Conservation (phyloP, 2,888 invertebrate genomes). For the Euzophera pinguis region DNA sequence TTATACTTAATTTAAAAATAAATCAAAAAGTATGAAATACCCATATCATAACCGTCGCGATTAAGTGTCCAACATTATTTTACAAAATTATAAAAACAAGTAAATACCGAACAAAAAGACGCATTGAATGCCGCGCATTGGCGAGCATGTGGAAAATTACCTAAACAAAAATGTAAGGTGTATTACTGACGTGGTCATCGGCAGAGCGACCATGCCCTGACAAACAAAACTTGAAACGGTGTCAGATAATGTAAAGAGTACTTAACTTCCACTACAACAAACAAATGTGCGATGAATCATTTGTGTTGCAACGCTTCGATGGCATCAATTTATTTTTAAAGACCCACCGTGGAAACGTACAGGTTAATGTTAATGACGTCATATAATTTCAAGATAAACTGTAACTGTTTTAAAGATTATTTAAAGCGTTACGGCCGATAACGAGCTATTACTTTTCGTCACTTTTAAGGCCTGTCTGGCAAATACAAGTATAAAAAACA, state of each 20-base stretch:
- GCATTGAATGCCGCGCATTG: not conserved
- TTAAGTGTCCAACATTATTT: no score
- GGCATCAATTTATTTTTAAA: not conserved
- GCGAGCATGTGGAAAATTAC: not conserved
- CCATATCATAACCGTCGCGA: no score
- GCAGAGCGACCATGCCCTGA: not conserved
- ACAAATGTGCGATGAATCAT: not conserved
- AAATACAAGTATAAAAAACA: no score
- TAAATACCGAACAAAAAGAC: not conserved
- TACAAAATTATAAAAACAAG: not conserved
- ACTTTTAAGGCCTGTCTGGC: no score
- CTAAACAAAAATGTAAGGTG: not conserved
- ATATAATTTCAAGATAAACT: no score
- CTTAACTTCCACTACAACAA: not conserved
- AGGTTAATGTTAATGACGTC: no score
- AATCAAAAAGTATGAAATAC: no score
- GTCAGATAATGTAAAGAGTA: constrained; percentile 4
- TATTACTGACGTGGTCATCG: not conserved
- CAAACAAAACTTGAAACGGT: not conserved
- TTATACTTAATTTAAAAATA: no score
- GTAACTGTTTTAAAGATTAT: no score
- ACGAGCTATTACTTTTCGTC: no score
- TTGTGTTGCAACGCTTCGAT: not conserved
- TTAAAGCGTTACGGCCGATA: no score
- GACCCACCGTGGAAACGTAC: not conserved